phyloP scores from a whole-genome alignment of 2,888 invertebrate genomes.

The Pammene aurita region DNA sequence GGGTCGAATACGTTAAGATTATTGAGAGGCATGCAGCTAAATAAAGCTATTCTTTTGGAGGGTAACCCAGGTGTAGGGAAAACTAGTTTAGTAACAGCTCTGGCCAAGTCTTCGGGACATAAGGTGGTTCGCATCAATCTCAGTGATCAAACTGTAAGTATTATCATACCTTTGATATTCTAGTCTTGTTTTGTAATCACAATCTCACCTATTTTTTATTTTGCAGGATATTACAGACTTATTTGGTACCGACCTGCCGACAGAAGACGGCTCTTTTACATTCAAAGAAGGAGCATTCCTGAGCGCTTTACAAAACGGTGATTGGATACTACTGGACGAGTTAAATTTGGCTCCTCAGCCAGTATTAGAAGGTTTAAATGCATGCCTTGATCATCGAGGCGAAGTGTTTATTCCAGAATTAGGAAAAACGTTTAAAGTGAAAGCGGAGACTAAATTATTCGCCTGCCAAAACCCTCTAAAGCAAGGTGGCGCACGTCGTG shows the following conservation, averaged over 20 bases:
- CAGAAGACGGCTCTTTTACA: constrained; percentile 96
- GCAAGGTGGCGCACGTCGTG: constrained; percentile 98
- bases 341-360: constrained; percentile 99
- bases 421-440: constrained; percentile 91
- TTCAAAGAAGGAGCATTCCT: constrained; percentile 99
- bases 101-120: constrained; percentile 93
- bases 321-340: constrained; percentile 99
- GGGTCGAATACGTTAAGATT: constrained; percentile 92
- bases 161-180: constrained; percentile 44
- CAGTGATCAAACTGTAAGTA: constrained; percentile 97
- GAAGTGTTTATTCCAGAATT: constrained; percentile 98
- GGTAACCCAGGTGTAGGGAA: constrained; percentile 99
- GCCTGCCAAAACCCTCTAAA: constrained; percentile 98
- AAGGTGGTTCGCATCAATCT: constrained; percentile 96
- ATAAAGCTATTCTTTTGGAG: constrained; percentile 96
- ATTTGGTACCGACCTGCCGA: constrained; percentile 98
- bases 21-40: constrained; percentile 93
- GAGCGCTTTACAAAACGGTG: constrained; percentile 94
- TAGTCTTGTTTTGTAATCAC: not conserved
- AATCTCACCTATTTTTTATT: constrained; percentile 24
- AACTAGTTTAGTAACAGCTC: constrained; percentile 95
- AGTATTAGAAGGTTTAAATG: constrained; percentile 98
- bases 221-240: constrained; percentile 96
- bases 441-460: constrained; percentile 92
- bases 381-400: constrained; percentile 98